Evolutionary conservation across 2,113 vertebrate genomes (phyloP).

Genomic region (Chaenogobius annularis): DNA sequence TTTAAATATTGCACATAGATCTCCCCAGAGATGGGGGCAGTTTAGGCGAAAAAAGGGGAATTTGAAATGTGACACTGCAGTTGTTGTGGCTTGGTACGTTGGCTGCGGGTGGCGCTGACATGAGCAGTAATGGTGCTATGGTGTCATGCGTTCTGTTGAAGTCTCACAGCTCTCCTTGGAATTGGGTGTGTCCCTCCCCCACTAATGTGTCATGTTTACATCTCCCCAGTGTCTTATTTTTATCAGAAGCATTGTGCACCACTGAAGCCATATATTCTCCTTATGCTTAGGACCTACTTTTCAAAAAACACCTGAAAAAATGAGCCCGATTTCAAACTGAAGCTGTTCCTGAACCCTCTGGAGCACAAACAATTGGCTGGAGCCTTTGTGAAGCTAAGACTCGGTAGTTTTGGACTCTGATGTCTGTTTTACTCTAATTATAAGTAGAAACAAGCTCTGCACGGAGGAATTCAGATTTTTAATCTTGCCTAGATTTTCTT

Average conservation of each 20-base stretch:
- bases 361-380: no score
- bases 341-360: no score
- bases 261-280: conserved; percentile 21
- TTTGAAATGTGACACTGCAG: conserved; percentile 14
- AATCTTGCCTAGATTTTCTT: no score
- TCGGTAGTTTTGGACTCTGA: no score
- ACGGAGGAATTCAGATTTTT: no score
- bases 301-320: no score
- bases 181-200: conserved; percentile 66
- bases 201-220: conserved; percentile 68
- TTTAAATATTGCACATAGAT: neutral
- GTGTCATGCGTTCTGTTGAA: conserved; percentile 50
- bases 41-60: neutral
- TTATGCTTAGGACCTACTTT: no score
- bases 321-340: no score
- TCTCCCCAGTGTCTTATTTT: conserved; percentile 60
- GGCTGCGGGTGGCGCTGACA: conserved; percentile 43
- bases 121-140: conserved; percentile 29
- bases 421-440: no score
- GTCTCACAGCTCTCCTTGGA: conserved; percentile 55
- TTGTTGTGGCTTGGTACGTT: conserved; percentile 21
- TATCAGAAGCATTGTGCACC: conserved; percentile 34
- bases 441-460: no score
- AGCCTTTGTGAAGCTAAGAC: no score
- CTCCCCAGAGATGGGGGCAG: neutral